Percentiles rank a stretch among this genome's conserved stretches.
Conservation (phyloP, 2,888 invertebrate species). For the Spilarctia lutea region DNA sequence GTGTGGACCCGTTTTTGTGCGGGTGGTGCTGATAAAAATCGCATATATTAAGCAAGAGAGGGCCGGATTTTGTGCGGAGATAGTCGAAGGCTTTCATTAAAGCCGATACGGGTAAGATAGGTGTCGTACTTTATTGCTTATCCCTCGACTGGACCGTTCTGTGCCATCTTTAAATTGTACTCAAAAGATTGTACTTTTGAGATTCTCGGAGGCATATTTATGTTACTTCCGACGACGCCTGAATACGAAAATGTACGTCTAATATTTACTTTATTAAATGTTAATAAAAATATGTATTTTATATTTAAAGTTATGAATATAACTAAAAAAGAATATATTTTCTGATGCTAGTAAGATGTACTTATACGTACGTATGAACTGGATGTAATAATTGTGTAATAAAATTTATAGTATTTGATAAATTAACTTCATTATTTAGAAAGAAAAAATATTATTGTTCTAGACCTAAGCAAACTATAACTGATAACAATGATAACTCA, state of each 20-base stretch:
- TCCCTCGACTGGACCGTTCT: constrained; percentile 56
- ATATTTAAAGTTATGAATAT: no score
- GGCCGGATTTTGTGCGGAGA: constrained; percentile 65
- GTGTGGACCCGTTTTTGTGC: constrained; percentile 61
- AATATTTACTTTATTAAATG: constrained; percentile 27
- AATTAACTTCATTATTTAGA: no score
- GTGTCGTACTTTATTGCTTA: constrained; percentile 75
- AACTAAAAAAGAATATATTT: neutral
- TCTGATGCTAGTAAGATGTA: neutral
- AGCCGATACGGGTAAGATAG: constrained; percentile 74
- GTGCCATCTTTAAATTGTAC: constrained; percentile 60
- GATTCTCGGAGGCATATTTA: constrained; percentile 58
- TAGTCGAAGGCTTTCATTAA: constrained; percentile 78
- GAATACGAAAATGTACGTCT: constrained; percentile 48
- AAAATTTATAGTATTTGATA: no score
- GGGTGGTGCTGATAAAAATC: constrained; percentile 77
- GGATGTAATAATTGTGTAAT: no score
- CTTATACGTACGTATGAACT: no score
- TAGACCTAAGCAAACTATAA: no score
- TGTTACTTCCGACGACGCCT: constrained; percentile 54
- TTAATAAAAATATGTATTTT: neutral
- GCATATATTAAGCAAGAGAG: constrained; percentile 77
- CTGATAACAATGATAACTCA: neutral
- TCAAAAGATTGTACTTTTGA: constrained; percentile 58
- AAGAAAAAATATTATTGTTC: no score